phyloP scores from a whole-genome alignment of 2,888 invertebrate genomes.

The Thereva unica region DNA sequence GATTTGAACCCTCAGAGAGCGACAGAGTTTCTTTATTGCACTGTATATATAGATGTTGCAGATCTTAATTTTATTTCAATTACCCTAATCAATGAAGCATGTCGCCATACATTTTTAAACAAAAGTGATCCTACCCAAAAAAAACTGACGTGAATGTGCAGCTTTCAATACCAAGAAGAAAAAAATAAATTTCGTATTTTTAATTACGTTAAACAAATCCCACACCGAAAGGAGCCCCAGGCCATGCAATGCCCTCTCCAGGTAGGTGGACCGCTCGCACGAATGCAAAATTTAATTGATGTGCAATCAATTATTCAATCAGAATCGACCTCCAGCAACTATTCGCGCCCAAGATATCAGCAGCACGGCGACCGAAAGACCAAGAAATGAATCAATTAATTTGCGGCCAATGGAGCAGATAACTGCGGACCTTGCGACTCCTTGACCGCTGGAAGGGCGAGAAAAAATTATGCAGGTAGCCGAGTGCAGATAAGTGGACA shows the following conservation, averaged over 20 bases:
- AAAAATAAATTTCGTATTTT: too few relatives aligned
- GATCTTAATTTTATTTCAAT: too few relatives aligned
- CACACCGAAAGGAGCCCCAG: too few relatives aligned
- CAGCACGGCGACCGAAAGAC: conserved; percentile 4
- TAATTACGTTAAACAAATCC: too few relatives aligned
- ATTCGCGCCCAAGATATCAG: conserved; percentile 24
- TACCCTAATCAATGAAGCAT: too few relatives aligned
- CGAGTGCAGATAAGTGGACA: conserved; percentile 30
- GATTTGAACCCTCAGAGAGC: too few relatives aligned
- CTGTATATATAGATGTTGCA: too few relatives aligned
- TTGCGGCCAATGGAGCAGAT: conserved; percentile 29
- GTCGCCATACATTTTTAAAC: too few relatives aligned
- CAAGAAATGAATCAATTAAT: conserved; percentile 34
- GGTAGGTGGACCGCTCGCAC: neutral
- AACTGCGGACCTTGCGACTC: conserved; percentile 17
- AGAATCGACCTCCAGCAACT: conserved; percentile 17
- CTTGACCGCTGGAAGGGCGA: conserved; percentile 27
- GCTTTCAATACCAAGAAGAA: too few relatives aligned
- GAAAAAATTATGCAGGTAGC: conserved; percentile 34
- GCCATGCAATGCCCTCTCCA: neutral
- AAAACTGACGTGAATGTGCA: too few relatives aligned
- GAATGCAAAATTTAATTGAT: conserved; percentile 19
- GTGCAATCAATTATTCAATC: conserved; percentile 36
- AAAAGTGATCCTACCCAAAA: too few relatives aligned
- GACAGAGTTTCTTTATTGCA: too few relatives aligned